Base-by-base conservation (phyloP, 2,888 invertebrate species). In the Ennomos quercinarius region DNA sequence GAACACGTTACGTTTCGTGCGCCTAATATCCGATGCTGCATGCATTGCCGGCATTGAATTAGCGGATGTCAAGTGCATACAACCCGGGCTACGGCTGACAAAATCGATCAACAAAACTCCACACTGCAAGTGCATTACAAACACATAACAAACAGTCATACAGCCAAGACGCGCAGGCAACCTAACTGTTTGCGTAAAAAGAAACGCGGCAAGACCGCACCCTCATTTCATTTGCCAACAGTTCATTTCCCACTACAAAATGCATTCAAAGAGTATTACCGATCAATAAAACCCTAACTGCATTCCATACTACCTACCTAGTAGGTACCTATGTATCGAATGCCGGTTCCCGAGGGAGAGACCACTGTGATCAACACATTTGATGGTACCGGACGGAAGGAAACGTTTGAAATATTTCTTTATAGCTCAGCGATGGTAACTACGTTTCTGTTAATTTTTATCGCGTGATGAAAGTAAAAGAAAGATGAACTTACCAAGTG, bases 401-500 rank as follows among this genome's bases (percentile, higher is more conserved):
- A 38, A 17, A 3, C 5, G 17, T 9, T 35, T 45, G 8, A 45
- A 10, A 38, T 6, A 11, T 9, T 17, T 4, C 4, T 10, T 17
- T 17, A 17, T 42, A 42, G n/a, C 34, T 8, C 9, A 27, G n/a
- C n/a, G 27, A 27, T 27, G 1, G n/a, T 43, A n/a, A n/a, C n/a
- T n/a, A 1, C 2, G 17, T 27, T 12, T 34, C 37, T 12, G 37
- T 38, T 49, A 10, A 8, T 13, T 36, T 48, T 44, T 12, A 12
- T 13, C 13, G 10, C 2, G 12, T 37, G 10, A 40, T 35, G 41
- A 41, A 27, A 63, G 49, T 64, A 63, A 64, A 64, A 65, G 65
- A 73, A 74, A 69, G 42, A 65, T 64, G 60, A 63, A 86, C 89
- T 87, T 77, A 89, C 88, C 83, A 83, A 81, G 74, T 76, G 63